phyloP scores from a whole-genome alignment of 2,888 invertebrate genomes.

The Cylloceria caligata region DNA sequence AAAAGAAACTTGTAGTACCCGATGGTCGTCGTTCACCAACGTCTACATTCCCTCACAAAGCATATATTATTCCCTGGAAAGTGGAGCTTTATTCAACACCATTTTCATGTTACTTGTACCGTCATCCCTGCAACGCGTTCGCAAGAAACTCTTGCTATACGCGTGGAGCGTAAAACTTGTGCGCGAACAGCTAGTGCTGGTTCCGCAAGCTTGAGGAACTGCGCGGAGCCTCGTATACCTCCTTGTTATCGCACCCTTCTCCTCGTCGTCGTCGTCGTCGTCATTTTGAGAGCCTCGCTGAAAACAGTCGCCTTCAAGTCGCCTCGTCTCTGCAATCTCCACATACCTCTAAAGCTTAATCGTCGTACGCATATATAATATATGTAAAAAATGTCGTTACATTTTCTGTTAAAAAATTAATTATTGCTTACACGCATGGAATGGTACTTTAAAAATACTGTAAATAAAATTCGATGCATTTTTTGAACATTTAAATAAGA shows the following conservation, averaged over 20 bases:
- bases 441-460: no score
- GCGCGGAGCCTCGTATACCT: conserved; percentile 55
- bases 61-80: conserved; percentile 52
- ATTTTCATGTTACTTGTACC: conserved; percentile 56
- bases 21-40: conserved; percentile 46
- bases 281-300: conserved; percentile 53
- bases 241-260: conserved; percentile 65
- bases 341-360: conserved; percentile 13
- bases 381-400: neutral
- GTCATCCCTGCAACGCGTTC: conserved; percentile 43
- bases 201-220: conserved; percentile 36
- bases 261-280: conserved; percentile 52
- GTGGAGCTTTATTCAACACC: conserved; percentile 61
- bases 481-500: no score
- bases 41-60: conserved; percentile 50
- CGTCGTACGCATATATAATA: neutral
- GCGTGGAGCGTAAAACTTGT: conserved; percentile 61
- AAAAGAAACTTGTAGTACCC: conserved; percentile 49
- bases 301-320: conserved; percentile 39
- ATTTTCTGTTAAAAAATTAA: neutral
- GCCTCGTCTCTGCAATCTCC: conserved; percentile 38
- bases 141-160: conserved; percentile 48
- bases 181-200: conserved; percentile 49
- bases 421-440: no score
- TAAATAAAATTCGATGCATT: no score